Evolutionary conservation across 2,888 invertebrate genomes (phyloP).

Genomic region (Leptinotarsa tumamoca): DNA sequence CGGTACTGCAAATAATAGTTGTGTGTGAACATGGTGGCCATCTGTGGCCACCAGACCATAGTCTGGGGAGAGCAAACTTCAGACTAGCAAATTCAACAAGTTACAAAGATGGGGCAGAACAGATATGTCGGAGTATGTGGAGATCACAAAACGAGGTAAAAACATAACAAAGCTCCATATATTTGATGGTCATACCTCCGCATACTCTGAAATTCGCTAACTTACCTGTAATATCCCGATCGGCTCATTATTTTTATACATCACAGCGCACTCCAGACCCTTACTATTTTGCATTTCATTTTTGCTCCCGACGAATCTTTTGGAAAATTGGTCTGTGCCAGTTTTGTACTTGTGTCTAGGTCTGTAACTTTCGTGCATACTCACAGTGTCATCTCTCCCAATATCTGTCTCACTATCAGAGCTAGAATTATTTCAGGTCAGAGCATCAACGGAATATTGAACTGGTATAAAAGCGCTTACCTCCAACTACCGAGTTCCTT

Average conservation of each 20-base stretch:
- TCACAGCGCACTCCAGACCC: constrained; percentile 50
- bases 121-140: too few species aligned
- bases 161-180: too few species aligned
- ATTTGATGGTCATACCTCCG: too few species aligned
- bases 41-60: too few species aligned
- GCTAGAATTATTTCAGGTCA: neutral
- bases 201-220: neutral
- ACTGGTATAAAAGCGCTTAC: neutral
- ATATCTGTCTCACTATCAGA: constrained; percentile 3
- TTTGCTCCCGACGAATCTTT: constrained; percentile 32
- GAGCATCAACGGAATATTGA: neutral
- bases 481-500: neutral
- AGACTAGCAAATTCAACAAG: too few species aligned
- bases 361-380: constrained; percentile 44
- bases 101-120: too few species aligned
- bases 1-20: too few species aligned
- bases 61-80: too few species aligned
- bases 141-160: too few species aligned
- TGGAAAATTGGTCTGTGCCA: constrained; percentile 31
- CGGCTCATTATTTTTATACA: constrained; percentile 55
- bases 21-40: too few species aligned
- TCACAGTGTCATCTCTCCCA: constrained; percentile 28
- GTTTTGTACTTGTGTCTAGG: constrained; percentile 42
- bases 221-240: constrained; percentile 53
- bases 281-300: constrained; percentile 26